These are phyloP conservation scores for Oscheius sp. DNA, from an alignment of 1,140 invertebrate species.

Conservation along the genomic window DNA sequence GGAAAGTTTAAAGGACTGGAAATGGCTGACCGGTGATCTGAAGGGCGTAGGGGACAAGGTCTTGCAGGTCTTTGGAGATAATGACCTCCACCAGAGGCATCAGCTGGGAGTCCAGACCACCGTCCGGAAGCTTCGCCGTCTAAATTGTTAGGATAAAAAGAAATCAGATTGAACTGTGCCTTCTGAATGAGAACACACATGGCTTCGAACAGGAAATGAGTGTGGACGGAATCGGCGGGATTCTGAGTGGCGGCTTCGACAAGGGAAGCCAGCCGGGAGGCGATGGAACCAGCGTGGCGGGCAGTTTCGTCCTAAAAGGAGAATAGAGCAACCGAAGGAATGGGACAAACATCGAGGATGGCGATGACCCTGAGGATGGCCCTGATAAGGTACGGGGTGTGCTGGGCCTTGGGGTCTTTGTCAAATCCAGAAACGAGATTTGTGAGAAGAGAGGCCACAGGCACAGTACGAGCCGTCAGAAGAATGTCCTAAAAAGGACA, in stretches of 20 bases:
- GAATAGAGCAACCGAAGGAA: neutral
- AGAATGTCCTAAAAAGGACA: neutral
- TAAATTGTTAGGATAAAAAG: neutral
- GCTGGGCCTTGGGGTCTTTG: slow-evolving; percentile 30
- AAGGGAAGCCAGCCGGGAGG: slow-evolving; percentile 10
- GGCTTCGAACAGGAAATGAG: slow-evolving; percentile 33
- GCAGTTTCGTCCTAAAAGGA: slow-evolving; percentile 17
- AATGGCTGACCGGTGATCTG: slow-evolving; percentile 17
- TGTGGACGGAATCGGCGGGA: slow-evolving; percentile 33
- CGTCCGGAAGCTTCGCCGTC: neutral
- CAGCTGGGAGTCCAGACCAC: slow-evolving; percentile 24
- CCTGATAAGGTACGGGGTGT: slow-evolving; percentile 33
- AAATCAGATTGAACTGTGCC: neutral
- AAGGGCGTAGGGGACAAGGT: slow-evolving; percentile 36
- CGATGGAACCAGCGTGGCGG: slow-evolving; percentile 24
- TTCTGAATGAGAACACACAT: slow-evolving; percentile 34
- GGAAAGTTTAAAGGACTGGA: neutral
- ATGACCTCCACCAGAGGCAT: slow-evolving; percentile 27
- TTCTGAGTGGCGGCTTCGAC: slow-evolving; percentile 18
- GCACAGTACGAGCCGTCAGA: slow-evolving; percentile 9
- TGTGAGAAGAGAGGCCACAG: slow-evolving; percentile 7
- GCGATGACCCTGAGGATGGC: slow-evolving; percentile 28
- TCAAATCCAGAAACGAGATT: slow-evolving; percentile 22
- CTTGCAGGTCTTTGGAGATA: slow-evolving; percentile 12
- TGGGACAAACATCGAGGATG: slow-evolving; percentile 23